These are phyloP conservation scores for Pseudococcus jackbeardsleyi DNA, from an alignment of 2,888 invertebrate species.

Conservation along the genomic window DNA sequence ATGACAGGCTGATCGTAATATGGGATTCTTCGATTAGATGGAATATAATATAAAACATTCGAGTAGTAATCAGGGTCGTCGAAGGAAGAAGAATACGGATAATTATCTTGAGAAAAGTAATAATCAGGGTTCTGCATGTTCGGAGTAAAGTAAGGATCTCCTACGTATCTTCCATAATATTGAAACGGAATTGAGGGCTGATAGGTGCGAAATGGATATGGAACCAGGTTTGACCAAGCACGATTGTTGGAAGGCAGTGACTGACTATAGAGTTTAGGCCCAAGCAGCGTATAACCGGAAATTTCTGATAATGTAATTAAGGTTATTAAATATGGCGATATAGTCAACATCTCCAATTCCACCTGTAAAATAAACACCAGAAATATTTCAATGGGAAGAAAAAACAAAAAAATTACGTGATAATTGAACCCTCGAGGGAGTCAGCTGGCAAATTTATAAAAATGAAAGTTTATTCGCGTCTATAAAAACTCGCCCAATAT, in stretches of 20 bases:
- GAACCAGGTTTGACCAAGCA: constrained; percentile 42
- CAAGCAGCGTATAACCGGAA: constrained; percentile 48
- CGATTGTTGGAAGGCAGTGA: constrained; percentile 46
- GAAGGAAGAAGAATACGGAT: constrained; percentile 58
- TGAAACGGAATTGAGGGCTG: constrained; percentile 60
- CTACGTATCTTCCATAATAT: constrained; percentile 48
- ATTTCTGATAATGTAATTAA: constrained; percentile 53
- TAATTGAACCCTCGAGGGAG: constrained; percentile 14
- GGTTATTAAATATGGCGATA: constrained; percentile 43
- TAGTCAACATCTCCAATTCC: constrained; percentile 19
- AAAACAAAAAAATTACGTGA: not conserved
- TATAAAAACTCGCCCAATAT: not conserved
- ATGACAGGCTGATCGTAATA: constrained; percentile 55
- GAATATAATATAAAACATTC: constrained; percentile 63
- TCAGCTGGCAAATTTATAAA: not conserved
- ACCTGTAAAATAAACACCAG: not conserved
- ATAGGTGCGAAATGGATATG: constrained; percentile 58
- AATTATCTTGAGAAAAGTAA: constrained; percentile 57
- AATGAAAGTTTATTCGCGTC: not conserved
- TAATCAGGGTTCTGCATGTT: constrained; percentile 56
- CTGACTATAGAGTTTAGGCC: constrained; percentile 59
- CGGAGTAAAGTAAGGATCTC: constrained; percentile 57
- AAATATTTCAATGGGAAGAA: not conserved
- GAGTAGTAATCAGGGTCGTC: constrained; percentile 63
- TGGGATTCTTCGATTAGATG: constrained; percentile 20